Conservation (phyloP, 2,113 vertebrate species). For the Pelmatolapia mariae region DNA sequence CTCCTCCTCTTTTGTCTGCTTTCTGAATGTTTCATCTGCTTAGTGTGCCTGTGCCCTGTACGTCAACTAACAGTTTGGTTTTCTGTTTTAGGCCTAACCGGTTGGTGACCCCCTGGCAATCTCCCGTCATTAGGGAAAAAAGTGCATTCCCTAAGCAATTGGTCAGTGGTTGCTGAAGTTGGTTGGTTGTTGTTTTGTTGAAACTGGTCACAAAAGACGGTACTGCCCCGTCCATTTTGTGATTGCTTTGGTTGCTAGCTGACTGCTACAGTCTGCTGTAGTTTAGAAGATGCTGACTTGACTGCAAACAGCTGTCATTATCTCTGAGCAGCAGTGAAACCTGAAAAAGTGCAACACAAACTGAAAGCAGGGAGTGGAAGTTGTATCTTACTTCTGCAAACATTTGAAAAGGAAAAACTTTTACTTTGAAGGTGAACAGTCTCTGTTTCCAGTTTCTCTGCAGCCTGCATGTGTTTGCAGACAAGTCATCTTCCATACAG, state of each 20-base stretch:
- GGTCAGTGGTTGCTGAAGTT: neutral
- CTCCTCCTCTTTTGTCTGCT: neutral
- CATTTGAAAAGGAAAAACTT: neutral
- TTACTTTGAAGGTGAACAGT: neutral
- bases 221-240: neutral
- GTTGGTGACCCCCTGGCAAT: neutral
- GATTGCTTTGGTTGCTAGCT: neutral
- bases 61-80: fast-evolving
- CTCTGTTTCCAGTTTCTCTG: neutral
- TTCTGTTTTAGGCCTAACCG: neutral
- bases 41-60: neutral
- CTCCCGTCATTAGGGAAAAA: neutral
- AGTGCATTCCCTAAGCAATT: neutral
- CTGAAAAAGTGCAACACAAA: neutral
- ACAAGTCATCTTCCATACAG: neutral
- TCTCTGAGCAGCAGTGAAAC: neutral
- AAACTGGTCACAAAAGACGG: neutral
- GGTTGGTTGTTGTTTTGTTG: neutral
- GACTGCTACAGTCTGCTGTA: neutral
- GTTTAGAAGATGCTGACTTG: neutral
- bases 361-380: neutral
- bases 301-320: neutral
- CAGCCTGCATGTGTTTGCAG: neutral
- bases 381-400: neutral
- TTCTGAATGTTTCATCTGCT: neutral